Evolutionary conservation across 2,888 invertebrate genomes (phyloP), one percentile per base, ranked within the genome.

Genomic region (Cephus sareptanus): DNA sequence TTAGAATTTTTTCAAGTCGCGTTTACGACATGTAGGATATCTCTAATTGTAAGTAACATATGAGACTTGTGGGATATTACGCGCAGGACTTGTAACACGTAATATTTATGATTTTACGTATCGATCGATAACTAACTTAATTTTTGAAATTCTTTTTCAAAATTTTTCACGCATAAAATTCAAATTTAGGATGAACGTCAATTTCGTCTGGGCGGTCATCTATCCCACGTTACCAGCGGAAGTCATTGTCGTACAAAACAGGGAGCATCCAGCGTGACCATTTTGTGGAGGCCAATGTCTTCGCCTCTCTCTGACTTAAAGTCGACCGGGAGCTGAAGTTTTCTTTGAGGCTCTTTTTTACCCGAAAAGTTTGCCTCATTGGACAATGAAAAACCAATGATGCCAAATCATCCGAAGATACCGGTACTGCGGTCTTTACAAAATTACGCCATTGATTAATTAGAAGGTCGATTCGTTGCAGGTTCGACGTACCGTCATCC

Each of bases 241-340:
- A 71, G 71, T 34, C 33, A 71, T 71, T 34, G 31, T 1, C 3
- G 71, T 33, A 71, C 71, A 71, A 71, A 71, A 71, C 71, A 34
- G 13, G 31, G 15, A 31, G 71, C 71, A 71, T 71, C 71, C 71
- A 71, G 71, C 71, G 71, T 71, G 71, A 71, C 71, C 31, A 15
- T 34, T 31, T 34, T 23, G 31, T 23, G 71, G 71, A 71, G 71
- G 71, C 71, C 71, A 71, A 71, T 71, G 71, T 71, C 71, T 71
- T 71, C 71, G 33, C 15, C 56, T 56, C 56, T 56, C 56, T 56
- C 9, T 56, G 56, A 23, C 56, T 9, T 56, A 2, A 23, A 56
- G 56, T 56, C 56, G 56, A 56, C 56, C 15, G 6, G 23, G 56
- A 23, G 23, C 9, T 6, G 9, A 56, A 9, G 1, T 56, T 56